phyloP scores from a whole-genome alignment of 2,797 vertebrate genomes.

The Rhodeus uyekii region DNA sequence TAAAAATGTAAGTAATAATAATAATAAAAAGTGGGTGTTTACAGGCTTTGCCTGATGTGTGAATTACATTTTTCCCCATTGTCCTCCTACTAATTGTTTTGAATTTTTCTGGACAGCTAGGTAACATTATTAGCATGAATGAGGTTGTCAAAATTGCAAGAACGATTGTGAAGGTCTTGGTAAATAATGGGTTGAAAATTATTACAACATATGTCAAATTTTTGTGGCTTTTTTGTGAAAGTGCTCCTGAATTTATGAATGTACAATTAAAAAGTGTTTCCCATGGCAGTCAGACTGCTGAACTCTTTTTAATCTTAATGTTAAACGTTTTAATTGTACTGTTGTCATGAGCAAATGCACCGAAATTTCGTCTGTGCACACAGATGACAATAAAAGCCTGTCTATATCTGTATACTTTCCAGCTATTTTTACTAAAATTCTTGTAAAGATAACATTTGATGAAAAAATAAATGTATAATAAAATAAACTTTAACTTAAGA shows the following conservation, averaged over 20 bases:
- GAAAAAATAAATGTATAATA: background rate
- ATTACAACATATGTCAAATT: background rate
- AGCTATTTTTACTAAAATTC: background rate
- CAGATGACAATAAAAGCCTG: too few species aligned
- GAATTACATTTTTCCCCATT: background rate
- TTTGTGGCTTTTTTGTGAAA: background rate
- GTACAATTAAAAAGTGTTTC: too few species aligned
- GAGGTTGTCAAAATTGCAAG: background rate
- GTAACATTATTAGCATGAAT: background rate
- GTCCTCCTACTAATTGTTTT: background rate
- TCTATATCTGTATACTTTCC: too few species aligned
- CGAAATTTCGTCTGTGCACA: too few species aligned
- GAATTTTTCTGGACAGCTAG: background rate
- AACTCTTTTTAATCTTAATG: too few species aligned
- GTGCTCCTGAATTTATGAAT: background rate
- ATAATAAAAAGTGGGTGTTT: background rate
- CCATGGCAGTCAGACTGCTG: too few species aligned
- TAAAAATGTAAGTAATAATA: constrained; percentile 4
- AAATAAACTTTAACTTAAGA: background rate
- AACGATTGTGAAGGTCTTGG: background rate
- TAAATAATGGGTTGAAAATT: background rate
- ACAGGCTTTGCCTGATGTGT: background rate
- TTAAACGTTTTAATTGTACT: too few species aligned
- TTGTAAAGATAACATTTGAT: background rate
- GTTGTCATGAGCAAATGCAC: too few species aligned